A percentile compares a stretch with the other conserved stretches of the same genome.
Conservation (phyloP, 2,113 vertebrate species). For the Hydropotes inermis region DNA sequence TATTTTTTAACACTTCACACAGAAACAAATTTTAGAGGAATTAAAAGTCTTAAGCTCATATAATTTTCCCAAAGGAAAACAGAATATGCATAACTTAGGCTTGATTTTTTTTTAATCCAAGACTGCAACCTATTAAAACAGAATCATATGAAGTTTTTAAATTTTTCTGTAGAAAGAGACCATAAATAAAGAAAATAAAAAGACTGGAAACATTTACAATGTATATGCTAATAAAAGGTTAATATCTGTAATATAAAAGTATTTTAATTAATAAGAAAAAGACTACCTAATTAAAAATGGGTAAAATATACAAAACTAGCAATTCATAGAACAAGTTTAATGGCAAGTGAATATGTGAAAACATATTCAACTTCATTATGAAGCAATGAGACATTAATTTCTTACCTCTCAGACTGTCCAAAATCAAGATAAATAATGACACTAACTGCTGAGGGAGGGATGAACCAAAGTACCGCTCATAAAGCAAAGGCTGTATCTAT, state of each 20-base stretch:
- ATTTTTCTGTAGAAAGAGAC: neutral
- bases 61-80: neutral
- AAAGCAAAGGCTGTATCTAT: neutral
- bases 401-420: neutral
- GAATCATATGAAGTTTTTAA: neutral
- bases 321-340: neutral
- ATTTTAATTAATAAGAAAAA: neutral
- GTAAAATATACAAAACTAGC: neutral
- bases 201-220: neutral
- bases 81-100: neutral
- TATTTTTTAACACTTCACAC: neutral
- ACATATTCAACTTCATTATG: neutral
- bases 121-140: neutral
- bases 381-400: neutral
- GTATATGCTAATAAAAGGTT: neutral
- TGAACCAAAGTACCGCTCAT: neutral
- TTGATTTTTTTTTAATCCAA: neutral
- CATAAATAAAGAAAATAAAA: neutral
- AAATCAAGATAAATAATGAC: neutral
- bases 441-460: neutral
- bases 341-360: neutral
- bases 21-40: slow-evolving; percentile 15
- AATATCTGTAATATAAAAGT: neutral
- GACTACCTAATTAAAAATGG: neutral
- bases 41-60: neutral